phyloP scores from a whole-genome alignment of 2,888 invertebrate genomes.

The Bembecia ichneumoniformis region DNA sequence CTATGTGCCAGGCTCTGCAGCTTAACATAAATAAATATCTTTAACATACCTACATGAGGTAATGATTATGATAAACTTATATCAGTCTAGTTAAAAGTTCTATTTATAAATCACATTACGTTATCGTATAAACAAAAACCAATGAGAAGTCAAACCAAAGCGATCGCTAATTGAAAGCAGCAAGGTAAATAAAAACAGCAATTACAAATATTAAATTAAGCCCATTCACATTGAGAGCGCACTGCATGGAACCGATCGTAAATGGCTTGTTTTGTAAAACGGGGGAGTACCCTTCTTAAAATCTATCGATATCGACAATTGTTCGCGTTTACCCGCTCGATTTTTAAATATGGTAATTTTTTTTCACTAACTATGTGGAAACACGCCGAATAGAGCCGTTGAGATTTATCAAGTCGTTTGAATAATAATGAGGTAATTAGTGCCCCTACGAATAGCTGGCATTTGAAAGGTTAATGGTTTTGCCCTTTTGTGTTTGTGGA shows the following conservation, averaged over 20 bases:
- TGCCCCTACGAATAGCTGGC: not conserved
- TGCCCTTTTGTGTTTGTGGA: conserved; percentile 1
- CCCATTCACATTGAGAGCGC: conserved; percentile 26
- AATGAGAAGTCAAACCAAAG: not conserved
- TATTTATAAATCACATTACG: too few relatives aligned
- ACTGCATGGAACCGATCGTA: conserved; percentile 25
- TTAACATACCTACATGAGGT: too few relatives aligned
- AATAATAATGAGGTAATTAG: conserved; percentile 1
- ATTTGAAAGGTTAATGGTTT: conserved; percentile 22
- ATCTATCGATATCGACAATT: conserved; percentile 23
- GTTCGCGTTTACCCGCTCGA: not conserved
- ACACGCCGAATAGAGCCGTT: conserved; percentile 4
- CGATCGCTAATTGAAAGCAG: conserved; percentile 6
- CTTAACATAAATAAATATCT: too few relatives aligned
- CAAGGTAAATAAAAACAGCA: conserved; percentile 40
- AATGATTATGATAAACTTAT: too few relatives aligned
- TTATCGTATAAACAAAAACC: not conserved
- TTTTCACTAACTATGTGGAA: conserved; percentile 6
- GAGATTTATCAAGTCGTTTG: not conserved
- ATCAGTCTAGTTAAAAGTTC: too few relatives aligned
- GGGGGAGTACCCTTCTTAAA: conserved; percentile 17
- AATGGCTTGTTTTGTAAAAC: conserved; percentile 37
- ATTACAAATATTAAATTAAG: conserved; percentile 54
- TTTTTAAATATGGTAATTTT: conserved; percentile 7
- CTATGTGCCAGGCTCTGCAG: too few relatives aligned